Base-by-base conservation (phyloP, 1,140 invertebrate genomes). In the Caenorhabditis remanei region DNA sequence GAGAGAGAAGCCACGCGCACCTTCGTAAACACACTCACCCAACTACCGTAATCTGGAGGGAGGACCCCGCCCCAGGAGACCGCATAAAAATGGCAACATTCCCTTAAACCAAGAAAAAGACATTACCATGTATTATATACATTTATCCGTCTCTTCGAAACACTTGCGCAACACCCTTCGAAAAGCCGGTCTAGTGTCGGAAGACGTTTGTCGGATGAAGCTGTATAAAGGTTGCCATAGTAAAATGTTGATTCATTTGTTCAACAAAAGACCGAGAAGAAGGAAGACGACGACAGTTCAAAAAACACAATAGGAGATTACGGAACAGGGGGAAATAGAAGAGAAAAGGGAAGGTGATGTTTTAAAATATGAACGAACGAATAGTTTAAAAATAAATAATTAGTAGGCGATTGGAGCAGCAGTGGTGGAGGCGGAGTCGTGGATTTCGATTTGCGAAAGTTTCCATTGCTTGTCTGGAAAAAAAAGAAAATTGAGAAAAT, bases 41-140 rank as follows among this genome's bases (percentile, higher is more conserved):
- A 24, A 21, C 46, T 79, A 79, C 71, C 43, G 71, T 79, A 79
- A 43, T 79, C 71, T 40, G 4, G 19, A 14, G 1, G 19, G 19
- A 16, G 19, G 8, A 79, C n/a, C 21, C 43, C 71, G 41, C 71
- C 43, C 32, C 71, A 50, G 71, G 71, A 79, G 43, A 79, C 71
- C 71, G 53, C 71, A 79, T 79, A 79, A 79, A 58, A 79, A 79
- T 79, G 71, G 46, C 71, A 79, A 79, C 71, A 79, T 50, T 79
- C 71, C 71, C n/a, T 79, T 79, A 79, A 79, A 79, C 71, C 71
- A 43, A n/a, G 16, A n/a, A 79, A 79, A 79, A 9, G 32, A 50
- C 65, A 71, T 71, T 71, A 71, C 71, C 71, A 67, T 43, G 71
- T 79, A 43, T 79, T n/a, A 32, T 21, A 79, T 79, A 50, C 71